Evolutionary conservation across 2,888 invertebrate species (phyloP).

Genomic region (Pseudococcus jackbeardsleyi): DNA sequence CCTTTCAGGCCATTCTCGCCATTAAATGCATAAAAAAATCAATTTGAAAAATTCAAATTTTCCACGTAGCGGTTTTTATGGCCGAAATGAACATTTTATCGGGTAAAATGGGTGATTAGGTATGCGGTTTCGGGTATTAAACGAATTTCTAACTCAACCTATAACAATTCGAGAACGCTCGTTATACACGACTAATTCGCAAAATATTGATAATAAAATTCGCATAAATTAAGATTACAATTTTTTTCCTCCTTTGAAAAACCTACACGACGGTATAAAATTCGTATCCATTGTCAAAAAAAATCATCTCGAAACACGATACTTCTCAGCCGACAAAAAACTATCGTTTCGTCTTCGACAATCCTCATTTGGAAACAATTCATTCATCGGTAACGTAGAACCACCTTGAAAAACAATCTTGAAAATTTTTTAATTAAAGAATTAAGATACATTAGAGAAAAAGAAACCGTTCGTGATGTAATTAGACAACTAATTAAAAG

Average conservation of each 20-base stretch:
- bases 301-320: background rate
- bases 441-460: background rate
- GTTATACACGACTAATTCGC: background rate
- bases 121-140: constrained; percentile 12
- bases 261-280: background rate
- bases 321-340: background rate
- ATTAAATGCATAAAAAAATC: constrained; percentile 2
- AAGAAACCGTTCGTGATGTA: background rate
- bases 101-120: constrained; percentile 30
- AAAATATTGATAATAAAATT: constrained; percentile 27
- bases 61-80: constrained; percentile 25
- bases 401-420: background rate
- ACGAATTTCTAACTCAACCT: constrained; percentile 7
- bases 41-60: constrained; percentile 21
- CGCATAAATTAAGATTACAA: constrained; percentile 8
- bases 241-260: background rate
- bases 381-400: background rate
- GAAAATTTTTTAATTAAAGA: constrained; percentile 42
- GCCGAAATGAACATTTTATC: background rate
- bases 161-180: constrained; percentile 1
- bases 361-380: background rate
- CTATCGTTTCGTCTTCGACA: background rate
- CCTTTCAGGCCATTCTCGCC: background rate
- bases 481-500: constrained; percentile 39
- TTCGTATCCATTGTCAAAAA: background rate